These are phyloP conservation scores for Lepidocyrtinus sp. DNA, from an alignment of 2,888 invertebrate genomes.

Conservation along the genomic window DNA sequence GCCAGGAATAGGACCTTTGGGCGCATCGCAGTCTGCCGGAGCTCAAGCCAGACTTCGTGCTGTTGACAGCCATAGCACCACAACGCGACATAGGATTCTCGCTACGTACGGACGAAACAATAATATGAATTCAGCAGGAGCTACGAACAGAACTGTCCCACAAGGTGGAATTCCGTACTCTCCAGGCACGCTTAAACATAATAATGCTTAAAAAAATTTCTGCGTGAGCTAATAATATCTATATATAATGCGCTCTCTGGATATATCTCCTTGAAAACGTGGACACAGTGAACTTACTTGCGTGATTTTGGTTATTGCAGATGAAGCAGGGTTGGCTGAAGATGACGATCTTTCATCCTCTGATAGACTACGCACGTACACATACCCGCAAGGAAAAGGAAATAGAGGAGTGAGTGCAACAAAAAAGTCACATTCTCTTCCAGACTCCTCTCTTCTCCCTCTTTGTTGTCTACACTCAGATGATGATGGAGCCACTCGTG, in stretches of 20 bases:
- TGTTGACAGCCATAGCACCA: constrained; percentile 64
- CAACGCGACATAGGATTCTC: constrained; percentile 53
- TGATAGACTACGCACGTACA: constrained; percentile 50
- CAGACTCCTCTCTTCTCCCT: constrained; percentile 66
- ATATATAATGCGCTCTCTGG: no score
- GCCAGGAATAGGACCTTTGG: constrained; percentile 38
- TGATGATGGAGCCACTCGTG: constrained; percentile 37
- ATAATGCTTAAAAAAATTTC: no score
- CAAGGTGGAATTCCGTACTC: constrained; percentile 42
- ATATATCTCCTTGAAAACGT: no score
- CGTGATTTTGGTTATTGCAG: constrained; percentile 8
- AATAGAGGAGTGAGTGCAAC: constrained; percentile 44
- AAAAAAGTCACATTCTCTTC: constrained; percentile 68
- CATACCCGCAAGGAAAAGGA: constrained; percentile 50
- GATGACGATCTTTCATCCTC: constrained; percentile 54
- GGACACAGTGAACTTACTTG: background rate
- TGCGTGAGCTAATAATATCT: no score
- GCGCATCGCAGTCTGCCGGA: constrained; percentile 56
- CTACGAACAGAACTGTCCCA: constrained; percentile 14
- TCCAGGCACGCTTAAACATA: constrained; percentile 29
- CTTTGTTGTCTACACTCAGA: constrained; percentile 65
- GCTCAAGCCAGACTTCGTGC: constrained; percentile 60
- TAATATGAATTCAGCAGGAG: constrained; percentile 35
- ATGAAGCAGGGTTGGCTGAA: constrained; percentile 43
- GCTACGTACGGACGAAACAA: constrained; percentile 59